Percentiles rank a stretch among this genome's conserved stretches.
These are phyloP conservation scores for Lucilia sericata DNA, from an alignment of 1,140 invertebrate species.

Conservation along the genomic window DNA sequence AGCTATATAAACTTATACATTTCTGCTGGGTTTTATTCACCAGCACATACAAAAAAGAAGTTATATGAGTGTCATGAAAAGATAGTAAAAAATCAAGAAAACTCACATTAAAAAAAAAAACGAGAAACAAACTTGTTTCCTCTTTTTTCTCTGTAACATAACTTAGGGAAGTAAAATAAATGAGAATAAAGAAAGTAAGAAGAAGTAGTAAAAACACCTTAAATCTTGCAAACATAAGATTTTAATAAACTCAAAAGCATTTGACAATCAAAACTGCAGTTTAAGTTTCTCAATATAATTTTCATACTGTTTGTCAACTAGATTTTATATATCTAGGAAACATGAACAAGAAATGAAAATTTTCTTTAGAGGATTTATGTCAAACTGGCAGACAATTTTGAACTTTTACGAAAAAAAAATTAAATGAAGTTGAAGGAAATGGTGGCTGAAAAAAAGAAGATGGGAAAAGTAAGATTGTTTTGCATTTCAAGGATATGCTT, in stretches of 20 bases:
- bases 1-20: not conserved
- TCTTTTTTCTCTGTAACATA: not conserved
- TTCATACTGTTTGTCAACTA: not conserved
- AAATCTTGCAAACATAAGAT: constrained; percentile 24
- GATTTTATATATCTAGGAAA: too few species aligned
- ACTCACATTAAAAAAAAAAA: not conserved
- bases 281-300: not conserved
- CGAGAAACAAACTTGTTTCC: not conserved
- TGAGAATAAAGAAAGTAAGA: not conserved
- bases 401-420: too few species aligned
- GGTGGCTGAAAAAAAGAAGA: not conserved
- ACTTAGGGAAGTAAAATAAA: not conserved
- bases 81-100: not conserved
- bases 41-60: not conserved
- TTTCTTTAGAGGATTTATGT: constrained; percentile 24
- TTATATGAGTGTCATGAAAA: constrained; percentile 20
- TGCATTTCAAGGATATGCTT: not conserved
- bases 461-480: not conserved
- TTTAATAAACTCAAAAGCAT: constrained; percentile 21
- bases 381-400: not conserved
- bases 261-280: constrained; percentile 29
- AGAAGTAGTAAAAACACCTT: not conserved
- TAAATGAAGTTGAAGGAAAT: not conserved
- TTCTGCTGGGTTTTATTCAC: not conserved
- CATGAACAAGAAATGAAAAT: not conserved